Evolutionary conservation across 2,797 vertebrate species (phyloP), one percentile per base, ranked within the genome.

Genomic region (Acomys russatus): DNA sequence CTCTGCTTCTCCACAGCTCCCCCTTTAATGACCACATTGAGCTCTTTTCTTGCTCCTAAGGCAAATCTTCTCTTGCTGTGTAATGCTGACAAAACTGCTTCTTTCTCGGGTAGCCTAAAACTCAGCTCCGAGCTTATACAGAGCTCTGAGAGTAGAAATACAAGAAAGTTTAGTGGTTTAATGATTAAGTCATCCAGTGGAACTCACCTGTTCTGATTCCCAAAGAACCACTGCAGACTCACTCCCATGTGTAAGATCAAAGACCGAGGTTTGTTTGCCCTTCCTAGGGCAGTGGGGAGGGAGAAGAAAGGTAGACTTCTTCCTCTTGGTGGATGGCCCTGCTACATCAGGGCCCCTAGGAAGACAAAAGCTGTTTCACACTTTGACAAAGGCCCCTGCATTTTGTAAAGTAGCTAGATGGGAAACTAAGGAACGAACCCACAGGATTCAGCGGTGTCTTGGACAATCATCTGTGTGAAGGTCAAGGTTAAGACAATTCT

Each of bases 321-420:
- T 88, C 18, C 83, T 71, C 51, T 51, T 35, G 49, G 6, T 59
- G 59, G 30, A 66, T 84, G 12, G 78, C 30, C 20, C 38, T 90
- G 54, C 30, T 28, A 88, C 30, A 23, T 95, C 38, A 54, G 2
- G 35, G 38, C 3, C 20, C 70, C 25, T 74, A 64, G 35, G 30
- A 35, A 94, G 35, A 11, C 33, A 88, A 79, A 95, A 73, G 15
- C 89, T 6, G 25, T 79, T 93, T 94, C 83, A 54, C 11, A n/a
- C 54, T 93, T 90, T 95, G 44, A 78, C 28, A 63, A 94, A 94
- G 56, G 7, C 85, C 20, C 35, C 9, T 74, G 33, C 15, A 35
- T 92, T 94, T 88, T 71, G 30, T 66, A 77, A 95, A 66, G 22
- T 33, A 88, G 15, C 35, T 25, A 44, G 38, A 59, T 54, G 49